phyloP scores from a whole-genome alignment of 2,888 invertebrate species.

The Syrphus vitripennis region DNA sequence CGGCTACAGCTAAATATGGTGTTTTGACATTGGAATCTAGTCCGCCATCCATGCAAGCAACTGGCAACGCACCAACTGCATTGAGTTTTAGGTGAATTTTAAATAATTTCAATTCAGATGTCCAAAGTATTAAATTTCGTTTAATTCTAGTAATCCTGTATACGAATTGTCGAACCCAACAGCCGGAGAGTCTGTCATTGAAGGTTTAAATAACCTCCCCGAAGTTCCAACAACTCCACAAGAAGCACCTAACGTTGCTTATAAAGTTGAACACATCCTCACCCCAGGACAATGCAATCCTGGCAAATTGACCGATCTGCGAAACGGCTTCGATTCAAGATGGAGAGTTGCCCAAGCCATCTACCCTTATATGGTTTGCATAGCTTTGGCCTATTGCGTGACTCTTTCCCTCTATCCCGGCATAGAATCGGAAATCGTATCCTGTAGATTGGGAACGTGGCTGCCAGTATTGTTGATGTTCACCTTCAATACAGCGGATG shows the following conservation, averaged over 20 bases:
- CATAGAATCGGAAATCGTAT: slow-evolving; percentile 93
- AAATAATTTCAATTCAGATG: neutral
- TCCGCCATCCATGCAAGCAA: slow-evolving; percentile 81
- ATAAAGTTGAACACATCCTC: slow-evolving; percentile 81
- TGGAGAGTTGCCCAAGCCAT: slow-evolving; percentile 92
- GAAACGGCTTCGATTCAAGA: slow-evolving; percentile 82
- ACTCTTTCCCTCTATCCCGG: slow-evolving; percentile 95
- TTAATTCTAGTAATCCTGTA: slow-evolving; percentile 87
- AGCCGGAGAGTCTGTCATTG: slow-evolving; percentile 82
- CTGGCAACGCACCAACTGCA: slow-evolving; percentile 82
- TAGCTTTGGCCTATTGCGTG: slow-evolving; percentile 93
- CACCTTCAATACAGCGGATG: slow-evolving; percentile 92
- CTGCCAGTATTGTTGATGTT: slow-evolving; percentile 96
- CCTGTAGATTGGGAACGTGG: slow-evolving; percentile 92
- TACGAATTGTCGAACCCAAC: slow-evolving; percentile 88
- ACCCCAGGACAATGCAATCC: slow-evolving; percentile 79
- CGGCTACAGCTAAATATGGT: slow-evolving; percentile 85
- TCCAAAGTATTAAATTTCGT: neutral
- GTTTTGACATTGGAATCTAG: slow-evolving; percentile 89
- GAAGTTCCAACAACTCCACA: slow-evolving; percentile 79
- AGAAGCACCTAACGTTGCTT: slow-evolving; percentile 78
- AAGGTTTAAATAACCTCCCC: slow-evolving; percentile 78
- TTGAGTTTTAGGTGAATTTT: slow-evolving; percentile 84
- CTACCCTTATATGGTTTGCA: slow-evolving; percentile 95
- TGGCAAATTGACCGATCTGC: slow-evolving; percentile 79